Conservation (phyloP, 2,113 vertebrate species). For the Chaetodon trifascialis region DNA sequence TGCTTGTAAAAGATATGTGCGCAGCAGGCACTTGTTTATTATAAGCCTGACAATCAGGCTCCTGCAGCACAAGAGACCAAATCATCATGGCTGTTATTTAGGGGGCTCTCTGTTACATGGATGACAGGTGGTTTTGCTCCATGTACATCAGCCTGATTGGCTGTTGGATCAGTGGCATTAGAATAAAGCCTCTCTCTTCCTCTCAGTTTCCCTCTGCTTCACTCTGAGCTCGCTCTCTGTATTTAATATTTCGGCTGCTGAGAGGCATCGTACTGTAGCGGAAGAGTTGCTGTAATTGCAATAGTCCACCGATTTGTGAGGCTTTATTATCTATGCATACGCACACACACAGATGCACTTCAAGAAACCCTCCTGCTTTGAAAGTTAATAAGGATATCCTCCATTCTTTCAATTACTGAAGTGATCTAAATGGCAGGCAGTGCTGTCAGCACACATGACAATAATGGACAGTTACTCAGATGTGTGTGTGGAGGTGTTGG, state of each 20-base stretch:
- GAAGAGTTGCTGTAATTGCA: slow-evolving; percentile 11
- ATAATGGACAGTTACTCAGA: slow-evolving; percentile 34
- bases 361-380: slow-evolving; percentile 39
- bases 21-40: slow-evolving; percentile 19
- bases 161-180: slow-evolving; percentile 55
- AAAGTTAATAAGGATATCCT: slow-evolving; percentile 57
- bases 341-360: slow-evolving; percentile 3
- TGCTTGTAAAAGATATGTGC: slow-evolving; percentile 19
- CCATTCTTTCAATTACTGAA: slow-evolving; percentile 57
- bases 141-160: slow-evolving; percentile 40
- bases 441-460: slow-evolving; percentile 37
- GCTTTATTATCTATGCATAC: slow-evolving; percentile 12
- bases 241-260: slow-evolving; percentile 11
- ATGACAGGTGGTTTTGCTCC: slow-evolving; percentile 66
- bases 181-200: slow-evolving; percentile 51
- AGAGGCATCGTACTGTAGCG: background rate
- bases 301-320: background rate
- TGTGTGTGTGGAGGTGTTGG: slow-evolving; percentile 8
- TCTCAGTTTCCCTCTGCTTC: slow-evolving; percentile 32
- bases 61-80: slow-evolving; percentile 37
- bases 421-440: slow-evolving; percentile 44
- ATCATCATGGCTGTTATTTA: slow-evolving; percentile 47
- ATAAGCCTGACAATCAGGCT: slow-evolving; percentile 31
- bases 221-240: slow-evolving; percentile 32
- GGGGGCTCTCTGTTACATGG: slow-evolving; percentile 31